phyloP scores from a whole-genome alignment of 2,113 vertebrate species.

The Cettia cetti region DNA sequence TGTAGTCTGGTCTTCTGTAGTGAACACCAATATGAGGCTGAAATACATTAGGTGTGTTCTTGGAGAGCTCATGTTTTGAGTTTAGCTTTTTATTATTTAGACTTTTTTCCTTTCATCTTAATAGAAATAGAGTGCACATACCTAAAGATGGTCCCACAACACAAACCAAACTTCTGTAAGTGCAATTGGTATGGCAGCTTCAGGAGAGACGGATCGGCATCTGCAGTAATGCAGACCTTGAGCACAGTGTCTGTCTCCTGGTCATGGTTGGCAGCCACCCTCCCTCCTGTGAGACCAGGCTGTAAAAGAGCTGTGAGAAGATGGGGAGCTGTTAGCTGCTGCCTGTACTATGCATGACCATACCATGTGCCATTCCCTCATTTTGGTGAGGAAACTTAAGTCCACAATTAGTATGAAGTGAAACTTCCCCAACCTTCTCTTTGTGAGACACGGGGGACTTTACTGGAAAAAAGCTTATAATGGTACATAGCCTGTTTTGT shows the following conservation, averaged over 20 bases:
- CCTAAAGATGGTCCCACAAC: background rate
- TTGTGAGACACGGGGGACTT: background rate
- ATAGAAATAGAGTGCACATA: background rate
- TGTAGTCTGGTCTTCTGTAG: background rate
- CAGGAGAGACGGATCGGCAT: background rate
- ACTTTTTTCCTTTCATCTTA: background rate
- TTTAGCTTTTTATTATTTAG: background rate
- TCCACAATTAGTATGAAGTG: background rate
- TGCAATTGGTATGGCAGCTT: background rate
- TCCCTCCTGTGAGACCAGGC: background rate
- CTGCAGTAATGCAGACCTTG: background rate
- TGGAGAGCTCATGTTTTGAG: background rate
- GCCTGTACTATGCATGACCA: background rate
- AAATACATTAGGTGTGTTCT: background rate
- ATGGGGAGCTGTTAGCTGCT: background rate
- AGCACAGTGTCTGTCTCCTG: background rate
- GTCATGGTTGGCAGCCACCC: background rate
- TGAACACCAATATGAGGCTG: background rate
- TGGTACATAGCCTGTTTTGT: background rate
- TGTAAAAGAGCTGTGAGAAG: background rate
- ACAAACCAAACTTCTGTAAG: background rate
- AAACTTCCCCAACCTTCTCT: background rate
- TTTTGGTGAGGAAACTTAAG: background rate
- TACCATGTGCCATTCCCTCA: background rate
- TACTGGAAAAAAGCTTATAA: background rate